Conservation (phyloP, 2,888 invertebrate species). For the Cerceris rybyensis region DNA sequence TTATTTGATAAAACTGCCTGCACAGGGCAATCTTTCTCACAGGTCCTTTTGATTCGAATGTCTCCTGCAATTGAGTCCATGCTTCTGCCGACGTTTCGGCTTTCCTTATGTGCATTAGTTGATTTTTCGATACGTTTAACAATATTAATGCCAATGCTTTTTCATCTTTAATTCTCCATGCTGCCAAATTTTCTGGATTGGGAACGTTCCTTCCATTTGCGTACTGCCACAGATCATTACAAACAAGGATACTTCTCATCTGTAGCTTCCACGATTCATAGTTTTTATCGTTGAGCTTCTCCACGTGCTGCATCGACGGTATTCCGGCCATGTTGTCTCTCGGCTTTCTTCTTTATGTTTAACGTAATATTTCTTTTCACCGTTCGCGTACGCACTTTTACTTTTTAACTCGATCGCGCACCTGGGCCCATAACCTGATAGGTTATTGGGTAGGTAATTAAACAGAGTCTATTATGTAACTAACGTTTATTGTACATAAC, state of each 20-base stretch:
- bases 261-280: slow-evolving; percentile 16
- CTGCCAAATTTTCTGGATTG: neutral
- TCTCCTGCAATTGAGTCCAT: neutral
- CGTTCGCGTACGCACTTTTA: no score
- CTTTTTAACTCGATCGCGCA: neutral
- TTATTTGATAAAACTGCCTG: slow-evolving; percentile 4
- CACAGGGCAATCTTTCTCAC: neutral
- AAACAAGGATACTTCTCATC: slow-evolving; percentile 10
- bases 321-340: slow-evolving; percentile 3
- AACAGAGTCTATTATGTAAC: no score
- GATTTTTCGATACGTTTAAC: slow-evolving; percentile 24
- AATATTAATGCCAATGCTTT: slow-evolving; percentile 40
- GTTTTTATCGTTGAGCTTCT: neutral
- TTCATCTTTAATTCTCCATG: slow-evolving; percentile 1
- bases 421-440: slow-evolving; percentile 10
- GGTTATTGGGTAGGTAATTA: no score
- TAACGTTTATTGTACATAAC: no score
- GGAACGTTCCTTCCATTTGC: neutral
- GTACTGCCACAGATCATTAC: slow-evolving; percentile 2
- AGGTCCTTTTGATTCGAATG: slow-evolving; percentile 4
- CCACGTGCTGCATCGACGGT: neutral
- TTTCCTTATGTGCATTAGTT: slow-evolving; percentile 10
- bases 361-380: neutral
- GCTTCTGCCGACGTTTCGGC: slow-evolving; percentile 1
- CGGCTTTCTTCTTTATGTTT: no score